Evolutionary conservation across 2,797 vertebrate genomes (phyloP).

Genomic region (Karalla daura): DNA sequence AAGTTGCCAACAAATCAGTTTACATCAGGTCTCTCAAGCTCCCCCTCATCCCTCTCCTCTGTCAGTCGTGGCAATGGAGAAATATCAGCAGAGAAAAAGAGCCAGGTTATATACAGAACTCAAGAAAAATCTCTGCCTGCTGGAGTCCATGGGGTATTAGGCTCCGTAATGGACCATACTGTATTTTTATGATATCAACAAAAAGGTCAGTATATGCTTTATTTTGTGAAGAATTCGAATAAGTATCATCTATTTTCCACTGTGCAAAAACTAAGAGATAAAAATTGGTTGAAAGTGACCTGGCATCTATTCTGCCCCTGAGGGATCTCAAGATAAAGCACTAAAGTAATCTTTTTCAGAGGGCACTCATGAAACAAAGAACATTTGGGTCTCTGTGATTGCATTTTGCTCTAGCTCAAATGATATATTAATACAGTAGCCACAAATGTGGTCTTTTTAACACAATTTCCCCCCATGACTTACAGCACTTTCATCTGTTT

Average conservation of each 20-base stretch:
- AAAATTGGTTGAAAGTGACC: conserved; percentile 84
- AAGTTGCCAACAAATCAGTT: conserved; percentile 75
- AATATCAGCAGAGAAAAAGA: conserved; percentile 55
- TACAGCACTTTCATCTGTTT: conserved; percentile 84
- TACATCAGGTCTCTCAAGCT: conserved; percentile 55
- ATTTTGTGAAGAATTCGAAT: conserved; percentile 75
- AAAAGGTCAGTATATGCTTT: conserved; percentile 76
- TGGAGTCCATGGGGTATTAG: conserved; percentile 60
- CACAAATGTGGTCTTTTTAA: conserved; percentile 84
- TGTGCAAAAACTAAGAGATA: conserved; percentile 78
- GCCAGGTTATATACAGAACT: conserved; percentile 57
- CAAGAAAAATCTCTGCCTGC: conserved; percentile 53
- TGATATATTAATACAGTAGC: conserved; percentile 85
- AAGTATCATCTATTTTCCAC: conserved; percentile 70
- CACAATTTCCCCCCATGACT: conserved; percentile 82
- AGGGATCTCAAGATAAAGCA: conserved; percentile 76
- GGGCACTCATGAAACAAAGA: conserved; percentile 82
- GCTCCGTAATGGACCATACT: conserved; percentile 68
- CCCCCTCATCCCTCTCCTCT: conserved; percentile 57
- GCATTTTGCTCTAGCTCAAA: conserved; percentile 80
- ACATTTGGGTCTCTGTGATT: conserved; percentile 82
- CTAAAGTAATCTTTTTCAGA: conserved; percentile 83
- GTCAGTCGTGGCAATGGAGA: conserved; percentile 56
- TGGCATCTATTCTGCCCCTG: conserved; percentile 68
- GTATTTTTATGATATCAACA: conserved; percentile 75